A percentile compares a stretch with the other conserved stretches of the same genome.
phyloP scores from a whole-genome alignment of 2,113 vertebrate species.

The Tetrao urogallus region DNA sequence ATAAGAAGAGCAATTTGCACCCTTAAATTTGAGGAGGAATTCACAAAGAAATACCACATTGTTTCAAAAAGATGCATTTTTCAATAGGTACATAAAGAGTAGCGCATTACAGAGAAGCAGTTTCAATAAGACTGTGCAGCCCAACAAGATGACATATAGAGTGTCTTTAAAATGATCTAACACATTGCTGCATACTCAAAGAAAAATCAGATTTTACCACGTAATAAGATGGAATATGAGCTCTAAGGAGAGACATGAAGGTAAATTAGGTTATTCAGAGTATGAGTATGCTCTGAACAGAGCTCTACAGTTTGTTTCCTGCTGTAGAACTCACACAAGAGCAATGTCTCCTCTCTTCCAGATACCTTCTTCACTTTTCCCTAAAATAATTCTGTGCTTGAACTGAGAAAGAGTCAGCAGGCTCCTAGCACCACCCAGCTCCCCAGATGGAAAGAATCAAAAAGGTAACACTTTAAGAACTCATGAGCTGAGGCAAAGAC shows the following conservation, averaged over 20 bases:
- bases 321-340: background rate
- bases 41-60: constrained; percentile 17
- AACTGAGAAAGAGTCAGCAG: background rate
- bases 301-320: constrained; percentile 11
- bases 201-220: constrained; percentile 51
- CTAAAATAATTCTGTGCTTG: background rate
- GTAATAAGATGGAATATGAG: constrained; percentile 15
- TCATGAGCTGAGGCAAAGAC: background rate
- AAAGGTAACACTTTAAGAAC: background rate
- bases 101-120: constrained; percentile 1
- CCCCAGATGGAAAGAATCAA: background rate
- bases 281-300: background rate
- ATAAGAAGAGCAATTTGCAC: background rate
- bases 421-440: background rate
- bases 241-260: background rate
- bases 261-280: constrained; percentile 3
- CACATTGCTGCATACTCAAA: constrained; percentile 12
- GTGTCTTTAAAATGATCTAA: constrained; percentile 59
- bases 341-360: background rate
- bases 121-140: constrained; percentile 33
- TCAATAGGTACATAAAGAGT: constrained; percentile 27
- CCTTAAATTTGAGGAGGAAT: background rate
- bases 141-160: constrained; percentile 19
- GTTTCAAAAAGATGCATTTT: constrained; percentile 38
- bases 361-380: background rate